Base-by-base conservation (phyloP, 2,113 vertebrate genomes). In the Nerophis ophidion region DNA sequence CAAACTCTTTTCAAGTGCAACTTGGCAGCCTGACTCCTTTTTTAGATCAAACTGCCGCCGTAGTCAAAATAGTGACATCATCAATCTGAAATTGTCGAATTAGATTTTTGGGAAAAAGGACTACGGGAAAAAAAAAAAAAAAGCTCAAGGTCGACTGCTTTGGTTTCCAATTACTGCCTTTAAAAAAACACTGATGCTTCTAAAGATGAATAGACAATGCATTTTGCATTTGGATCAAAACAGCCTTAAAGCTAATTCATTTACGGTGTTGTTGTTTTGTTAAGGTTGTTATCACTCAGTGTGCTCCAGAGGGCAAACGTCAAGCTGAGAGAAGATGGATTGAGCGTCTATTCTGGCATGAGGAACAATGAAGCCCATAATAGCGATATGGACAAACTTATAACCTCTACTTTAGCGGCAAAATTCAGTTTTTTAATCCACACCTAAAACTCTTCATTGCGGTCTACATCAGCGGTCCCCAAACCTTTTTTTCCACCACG, bases 41-140 rank as follows among this genome's bases (percentile, higher is more conserved):
- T 26, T 26, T 26, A 76, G 61, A 80, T 77, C 75, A 77, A 79
- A 76, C 74, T 59, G 60, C 42, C 67, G 50, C 70, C 71, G 58
- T 60, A 65, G 71, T 84, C 79, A 81, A 79, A 82, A 84, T 54
- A 83, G 65, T 83, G 79, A 84, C 77, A 71, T 86, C 80, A 84
- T 69, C 67, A 49, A 73, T 75, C 75, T 81, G 55, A 69, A 66
- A 64, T 60, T 60, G 55, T 77, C 81, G 71, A 61, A 78, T 79
- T 64, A 59, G 66, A 80, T 79, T 86, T 81, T 58, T 12, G 68
- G 66, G 62, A 57, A 60, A 65, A 50, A 65, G 40, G 48, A 63
- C 70, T 48, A 60, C 17, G 52, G 46, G 26, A 3, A 26, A 26
- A 26, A 26, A 26, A 26, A 26, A 26, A 26, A 51, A 45, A 57